Evolutionary conservation across 2,888 invertebrate genomes (phyloP).

Genomic region (Drosophila subsilvestris): DNA sequence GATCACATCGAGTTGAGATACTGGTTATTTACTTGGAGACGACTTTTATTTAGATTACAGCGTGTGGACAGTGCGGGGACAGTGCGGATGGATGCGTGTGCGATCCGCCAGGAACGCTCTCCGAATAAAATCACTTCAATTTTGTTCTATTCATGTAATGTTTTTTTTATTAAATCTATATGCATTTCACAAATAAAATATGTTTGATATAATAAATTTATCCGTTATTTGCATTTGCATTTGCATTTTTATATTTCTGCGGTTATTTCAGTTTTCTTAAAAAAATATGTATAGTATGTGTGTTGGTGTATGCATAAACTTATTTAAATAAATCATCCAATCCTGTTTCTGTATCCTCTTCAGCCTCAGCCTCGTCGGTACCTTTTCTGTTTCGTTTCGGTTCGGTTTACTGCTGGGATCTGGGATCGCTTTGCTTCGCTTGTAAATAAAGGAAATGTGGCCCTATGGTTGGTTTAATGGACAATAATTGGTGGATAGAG

Average conservation of each 20-base stretch:
- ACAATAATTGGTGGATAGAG: constrained; percentile 42
- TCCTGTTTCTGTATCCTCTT: not conserved
- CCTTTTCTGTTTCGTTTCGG: constrained; percentile 14
- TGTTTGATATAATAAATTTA: constrained; percentile 73
- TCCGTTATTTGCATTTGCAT: constrained; percentile 64
- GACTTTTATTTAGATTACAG: not conserved
- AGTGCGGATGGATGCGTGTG: too few species aligned
- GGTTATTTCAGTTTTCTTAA: constrained; percentile 72
- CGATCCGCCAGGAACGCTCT: too few species aligned
- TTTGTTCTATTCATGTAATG: constrained; percentile 38
- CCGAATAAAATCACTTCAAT: constrained; percentile 2
- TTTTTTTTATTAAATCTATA: constrained; percentile 76
- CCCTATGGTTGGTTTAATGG: constrained; percentile 42
- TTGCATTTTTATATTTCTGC: constrained; percentile 54
- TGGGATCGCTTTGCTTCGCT: constrained; percentile 8
- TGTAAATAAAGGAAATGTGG: constrained; percentile 30
- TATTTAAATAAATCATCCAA: constrained; percentile 55
- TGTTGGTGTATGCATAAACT: constrained; percentile 48
- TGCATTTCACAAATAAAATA: constrained; percentile 80
- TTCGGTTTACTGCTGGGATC: constrained; percentile 17
- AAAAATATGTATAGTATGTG: constrained; percentile 76
- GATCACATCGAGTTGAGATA: constrained; percentile 1
- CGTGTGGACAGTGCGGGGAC: not conserved
- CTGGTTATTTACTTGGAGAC: not conserved
- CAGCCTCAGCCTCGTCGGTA: not conserved